phyloP scores from a whole-genome alignment of 2,888 invertebrate genomes.

The Drosophila aldrichi region DNA sequence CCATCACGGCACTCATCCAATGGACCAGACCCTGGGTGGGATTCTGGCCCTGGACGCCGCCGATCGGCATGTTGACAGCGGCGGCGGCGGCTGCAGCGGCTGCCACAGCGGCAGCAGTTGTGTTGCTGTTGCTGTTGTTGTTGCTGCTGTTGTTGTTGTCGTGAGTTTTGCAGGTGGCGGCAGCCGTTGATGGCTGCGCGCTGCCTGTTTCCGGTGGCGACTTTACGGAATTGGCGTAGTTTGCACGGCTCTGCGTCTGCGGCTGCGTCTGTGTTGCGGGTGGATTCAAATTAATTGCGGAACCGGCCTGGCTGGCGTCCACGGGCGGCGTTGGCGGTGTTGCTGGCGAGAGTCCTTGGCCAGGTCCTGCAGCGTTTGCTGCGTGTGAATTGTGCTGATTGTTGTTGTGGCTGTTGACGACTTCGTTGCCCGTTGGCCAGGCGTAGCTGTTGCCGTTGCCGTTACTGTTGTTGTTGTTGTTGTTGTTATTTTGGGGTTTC shows the following conservation, averaged over 20 bases:
- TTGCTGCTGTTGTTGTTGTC: slow-evolving; percentile 53
- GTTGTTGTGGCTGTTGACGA: slow-evolving; percentile 50
- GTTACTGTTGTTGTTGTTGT: slow-evolving; percentile 48
- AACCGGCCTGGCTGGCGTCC: slow-evolving; percentile 52
- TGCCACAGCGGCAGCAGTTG: slow-evolving; percentile 59
- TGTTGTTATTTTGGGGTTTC: slow-evolving; percentile 65
- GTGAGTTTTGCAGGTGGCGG: slow-evolving; percentile 64
- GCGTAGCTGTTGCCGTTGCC: slow-evolving; percentile 57
- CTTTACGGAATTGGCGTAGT: slow-evolving; percentile 71
- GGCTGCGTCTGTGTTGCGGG: slow-evolving; percentile 73
- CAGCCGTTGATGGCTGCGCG: slow-evolving; percentile 44
- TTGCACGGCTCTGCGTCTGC: slow-evolving; percentile 69
- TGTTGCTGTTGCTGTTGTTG: slow-evolving; percentile 46
- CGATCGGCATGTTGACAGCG: slow-evolving; percentile 84
- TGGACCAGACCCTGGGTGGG: slow-evolving; percentile 94
- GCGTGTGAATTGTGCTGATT: slow-evolving; percentile 50
- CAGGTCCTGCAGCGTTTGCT: slow-evolving; percentile 34
- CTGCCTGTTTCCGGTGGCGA: slow-evolving; percentile 69
- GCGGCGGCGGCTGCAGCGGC: slow-evolving; percentile 63
- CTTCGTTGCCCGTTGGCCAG: slow-evolving; percentile 60
- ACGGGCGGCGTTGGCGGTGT: slow-evolving; percentile 71
- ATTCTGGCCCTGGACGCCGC: slow-evolving; percentile 87
- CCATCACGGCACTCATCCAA: slow-evolving; percentile 98
- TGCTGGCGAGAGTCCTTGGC: slow-evolving; percentile 52
- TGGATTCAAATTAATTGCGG: slow-evolving; percentile 77